Percentiles rank a stretch among this genome's conserved stretches.
These are phyloP conservation scores for Sardina pilchardus DNA, from an alignment of 2,113 vertebrate species.

Conservation along the genomic window DNA sequence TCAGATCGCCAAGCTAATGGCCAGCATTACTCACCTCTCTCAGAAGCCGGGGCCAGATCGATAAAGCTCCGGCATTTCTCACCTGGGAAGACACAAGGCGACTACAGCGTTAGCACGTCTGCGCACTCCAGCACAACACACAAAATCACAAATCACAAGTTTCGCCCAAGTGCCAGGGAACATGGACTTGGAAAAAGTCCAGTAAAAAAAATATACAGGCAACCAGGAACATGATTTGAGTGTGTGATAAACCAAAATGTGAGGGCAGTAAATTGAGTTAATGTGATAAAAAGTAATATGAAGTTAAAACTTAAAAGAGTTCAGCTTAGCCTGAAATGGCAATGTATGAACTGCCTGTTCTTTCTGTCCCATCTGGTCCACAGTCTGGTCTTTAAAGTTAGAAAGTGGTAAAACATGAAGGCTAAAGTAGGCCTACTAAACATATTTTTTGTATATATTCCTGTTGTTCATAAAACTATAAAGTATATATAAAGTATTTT, in stretches of 20 bases:
- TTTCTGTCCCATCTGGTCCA: not conserved
- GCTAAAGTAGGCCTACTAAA: not conserved
- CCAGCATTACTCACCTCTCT: conserved; percentile 87
- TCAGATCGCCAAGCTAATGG: conserved; percentile 48
- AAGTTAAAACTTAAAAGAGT: not conserved
- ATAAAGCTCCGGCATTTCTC: conserved; percentile 98
- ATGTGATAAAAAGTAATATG: not conserved
- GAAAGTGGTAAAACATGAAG: not conserved
- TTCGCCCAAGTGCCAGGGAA: not conserved
- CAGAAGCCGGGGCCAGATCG: conserved; percentile 94
- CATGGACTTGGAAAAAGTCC: not conserved
- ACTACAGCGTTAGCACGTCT: conserved; percentile 31
- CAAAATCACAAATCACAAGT: conserved; percentile 17
- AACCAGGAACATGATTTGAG: not conserved
- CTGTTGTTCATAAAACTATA: too few species aligned
- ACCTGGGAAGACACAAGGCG: conserved; percentile 76
- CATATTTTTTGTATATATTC: too few species aligned
- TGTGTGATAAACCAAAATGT: not conserved
- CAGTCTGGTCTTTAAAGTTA: not conserved
- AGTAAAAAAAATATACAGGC: not conserved
- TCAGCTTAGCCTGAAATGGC: not conserved
- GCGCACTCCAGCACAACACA: not conserved
- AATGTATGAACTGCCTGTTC: not conserved
- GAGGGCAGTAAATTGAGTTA: not conserved
- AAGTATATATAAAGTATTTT: too few species aligned